phyloP scores from a whole-genome alignment of 2,888 invertebrate species.

The Ferrisia virgata region DNA sequence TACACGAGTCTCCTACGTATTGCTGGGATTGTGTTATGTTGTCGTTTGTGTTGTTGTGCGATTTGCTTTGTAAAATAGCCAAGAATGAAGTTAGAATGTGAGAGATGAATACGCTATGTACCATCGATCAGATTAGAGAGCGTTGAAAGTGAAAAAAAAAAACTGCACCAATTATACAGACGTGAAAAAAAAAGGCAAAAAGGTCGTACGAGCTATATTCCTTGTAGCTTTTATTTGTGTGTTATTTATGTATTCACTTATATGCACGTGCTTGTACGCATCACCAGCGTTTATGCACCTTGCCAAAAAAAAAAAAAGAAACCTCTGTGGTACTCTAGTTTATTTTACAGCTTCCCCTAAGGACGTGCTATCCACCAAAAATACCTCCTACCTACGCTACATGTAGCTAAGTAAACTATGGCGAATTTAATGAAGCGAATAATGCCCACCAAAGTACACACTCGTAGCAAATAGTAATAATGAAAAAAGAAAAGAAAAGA shows the following conservation, averaged over 20 bases:
- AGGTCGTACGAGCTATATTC: neutral
- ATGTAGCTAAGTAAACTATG: neutral
- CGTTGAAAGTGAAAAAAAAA: too few species aligned
- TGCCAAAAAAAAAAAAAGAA: neutral
- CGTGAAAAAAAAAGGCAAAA: neutral
- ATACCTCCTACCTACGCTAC: too few species aligned
- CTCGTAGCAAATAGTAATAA: too few species aligned
- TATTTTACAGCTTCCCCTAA: constrained; percentile 2
- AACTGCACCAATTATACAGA: too few species aligned
- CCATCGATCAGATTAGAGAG: neutral
- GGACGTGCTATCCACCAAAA: neutral
- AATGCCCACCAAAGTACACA: neutral
- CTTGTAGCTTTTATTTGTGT: neutral
- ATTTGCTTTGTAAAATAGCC: neutral
- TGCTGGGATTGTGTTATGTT: neutral
- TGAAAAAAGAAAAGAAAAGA: too few species aligned
- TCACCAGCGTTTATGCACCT: constrained; percentile 17
- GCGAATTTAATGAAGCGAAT: constrained; percentile 23
- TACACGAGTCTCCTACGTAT: too few species aligned
- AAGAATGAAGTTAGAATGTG: neutral
- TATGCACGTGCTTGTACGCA: constrained; percentile 29
- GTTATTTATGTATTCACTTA: neutral
- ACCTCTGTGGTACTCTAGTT: too few species aligned
- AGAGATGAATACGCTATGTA: too few species aligned
- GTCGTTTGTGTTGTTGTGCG: neutral